phyloP scores from a whole-genome alignment of 2,888 invertebrate species.

The Tyria jacobaeae region DNA sequence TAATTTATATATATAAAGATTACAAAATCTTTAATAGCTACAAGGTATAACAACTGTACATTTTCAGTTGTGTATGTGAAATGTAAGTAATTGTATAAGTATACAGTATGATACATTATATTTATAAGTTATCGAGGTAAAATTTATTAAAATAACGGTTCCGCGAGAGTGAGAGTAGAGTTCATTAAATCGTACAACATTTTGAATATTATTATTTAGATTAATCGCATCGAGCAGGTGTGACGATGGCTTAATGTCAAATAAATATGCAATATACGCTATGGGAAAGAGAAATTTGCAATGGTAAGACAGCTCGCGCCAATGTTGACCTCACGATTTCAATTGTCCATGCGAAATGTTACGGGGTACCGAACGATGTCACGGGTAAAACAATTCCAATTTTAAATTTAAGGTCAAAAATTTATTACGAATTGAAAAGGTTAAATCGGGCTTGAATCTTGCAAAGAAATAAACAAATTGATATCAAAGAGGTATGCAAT shows the following conservation, averaged over 20 bases:
- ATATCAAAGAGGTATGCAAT: slow-evolving; percentile 38
- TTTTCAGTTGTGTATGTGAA: too few species aligned
- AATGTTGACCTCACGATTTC: slow-evolving; percentile 85
- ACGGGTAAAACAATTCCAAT: slow-evolving; percentile 79
- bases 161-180: neutral
- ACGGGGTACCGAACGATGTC: slow-evolving; percentile 82
- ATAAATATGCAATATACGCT: slow-evolving; percentile 75
- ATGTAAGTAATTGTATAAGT: too few species aligned
- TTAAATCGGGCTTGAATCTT: slow-evolving; percentile 39
- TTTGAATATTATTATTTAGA: slow-evolving; percentile 52
- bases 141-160: too few species aligned
- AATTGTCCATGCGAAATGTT: slow-evolving; percentile 85
- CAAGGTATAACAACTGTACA: too few species aligned
- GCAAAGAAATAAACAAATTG: slow-evolving; percentile 38
- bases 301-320: slow-evolving; percentile 77
- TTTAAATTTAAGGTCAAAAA: slow-evolving; percentile 83
- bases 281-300: slow-evolving; percentile 84
- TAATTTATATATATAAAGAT: too few species aligned
- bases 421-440: slow-evolving; percentile 57
- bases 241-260: slow-evolving; percentile 65
- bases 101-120: too few species aligned
- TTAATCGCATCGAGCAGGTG: slow-evolving; percentile 61
- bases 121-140: too few species aligned
- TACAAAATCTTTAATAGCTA: too few species aligned
- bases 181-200: slow-evolving; percentile 11